phyloP scores from a whole-genome alignment of 2,888 invertebrate genomes.

The Pterobdella sp. region DNA sequence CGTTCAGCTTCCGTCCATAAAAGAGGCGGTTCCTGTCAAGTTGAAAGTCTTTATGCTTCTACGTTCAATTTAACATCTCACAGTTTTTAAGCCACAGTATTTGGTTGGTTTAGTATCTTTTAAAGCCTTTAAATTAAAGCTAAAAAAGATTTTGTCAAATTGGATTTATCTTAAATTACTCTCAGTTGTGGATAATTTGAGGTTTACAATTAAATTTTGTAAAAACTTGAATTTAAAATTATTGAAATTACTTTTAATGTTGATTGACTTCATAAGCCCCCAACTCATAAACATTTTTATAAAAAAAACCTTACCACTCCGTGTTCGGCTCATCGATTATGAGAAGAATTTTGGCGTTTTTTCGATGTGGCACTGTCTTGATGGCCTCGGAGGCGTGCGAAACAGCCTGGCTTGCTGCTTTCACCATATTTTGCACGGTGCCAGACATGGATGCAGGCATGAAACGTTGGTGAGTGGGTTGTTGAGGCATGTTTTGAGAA shows the following conservation, averaged over 20 bases:
- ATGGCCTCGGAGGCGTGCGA: constrained; percentile 18
- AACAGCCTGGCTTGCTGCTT: constrained; percentile 27
- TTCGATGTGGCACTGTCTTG: not conserved
- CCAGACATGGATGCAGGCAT: constrained; percentile 1
- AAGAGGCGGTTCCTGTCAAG: constrained; percentile 77
- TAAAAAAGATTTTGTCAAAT: no score
- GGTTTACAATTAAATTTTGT: no score
- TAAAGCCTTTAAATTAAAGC: no score
- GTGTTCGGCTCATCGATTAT: constrained; percentile 26
- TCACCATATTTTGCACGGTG: constrained; percentile 15
- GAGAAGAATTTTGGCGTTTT: constrained; percentile 12
- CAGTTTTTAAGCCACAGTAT: no score
- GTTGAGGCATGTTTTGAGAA: not conserved
- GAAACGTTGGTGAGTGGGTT: not conserved
- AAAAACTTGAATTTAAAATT: no score
- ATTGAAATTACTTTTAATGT: no score
- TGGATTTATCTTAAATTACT: no score
- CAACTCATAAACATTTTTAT: not conserved
- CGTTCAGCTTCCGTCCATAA: constrained; percentile 78
- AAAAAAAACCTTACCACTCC: constrained; percentile 13
- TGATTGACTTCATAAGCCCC: no score
- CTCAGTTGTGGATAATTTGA: no score
- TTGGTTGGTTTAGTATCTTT: no score
- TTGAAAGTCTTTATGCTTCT: not conserved
- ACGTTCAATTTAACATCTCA: no score